A percentile compares a stretch with the other conserved stretches of the same genome.
phyloP scores from a whole-genome alignment of 2,113 vertebrate genomes.

The Elephantulus edwardii region DNA sequence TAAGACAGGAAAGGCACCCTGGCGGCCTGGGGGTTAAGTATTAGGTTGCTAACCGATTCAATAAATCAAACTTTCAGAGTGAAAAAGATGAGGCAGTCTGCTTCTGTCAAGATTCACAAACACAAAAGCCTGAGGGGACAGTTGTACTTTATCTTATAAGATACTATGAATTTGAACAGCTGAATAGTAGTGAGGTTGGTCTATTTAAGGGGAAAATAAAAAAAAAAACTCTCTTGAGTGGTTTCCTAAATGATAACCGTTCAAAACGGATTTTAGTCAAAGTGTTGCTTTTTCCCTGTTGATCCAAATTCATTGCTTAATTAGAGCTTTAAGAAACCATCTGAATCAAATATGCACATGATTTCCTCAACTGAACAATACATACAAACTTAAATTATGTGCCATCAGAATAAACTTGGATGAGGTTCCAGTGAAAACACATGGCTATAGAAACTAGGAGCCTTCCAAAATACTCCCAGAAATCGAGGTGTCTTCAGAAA shows the following conservation, averaged over 20 bases:
- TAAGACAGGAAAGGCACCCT: too few species aligned
- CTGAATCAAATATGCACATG: not conserved
- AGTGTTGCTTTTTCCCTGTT: not conserved
- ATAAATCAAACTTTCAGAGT: too few species aligned
- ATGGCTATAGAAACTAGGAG: not conserved
- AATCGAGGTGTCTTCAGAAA: constrained; percentile 52
- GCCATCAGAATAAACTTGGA: constrained; percentile 23
- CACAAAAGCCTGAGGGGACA: too few species aligned
- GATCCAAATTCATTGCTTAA: constrained; percentile 16
- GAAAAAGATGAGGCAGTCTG: too few species aligned
- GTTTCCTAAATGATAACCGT: constrained; percentile 22
- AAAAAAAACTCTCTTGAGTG: not conserved
- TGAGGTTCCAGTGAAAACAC: constrained; percentile 40
- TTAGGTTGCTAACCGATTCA: too few species aligned
- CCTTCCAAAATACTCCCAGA: constrained; percentile 23
- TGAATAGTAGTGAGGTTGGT: too few species aligned
- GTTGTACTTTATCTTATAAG: too few species aligned
- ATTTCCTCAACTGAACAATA: constrained; percentile 28
- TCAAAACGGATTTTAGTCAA: constrained; percentile 7
- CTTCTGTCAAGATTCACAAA: too few species aligned
- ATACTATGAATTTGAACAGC: too few species aligned
- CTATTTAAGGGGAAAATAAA: too few species aligned
- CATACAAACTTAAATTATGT: constrained; percentile 37
- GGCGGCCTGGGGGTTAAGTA: too few species aligned
- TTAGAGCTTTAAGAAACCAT: constrained; percentile 36